These are phyloP conservation scores for Choristoneura rosaceana DNA, from an alignment of 2,888 invertebrate species.

Conservation along the genomic window DNA sequence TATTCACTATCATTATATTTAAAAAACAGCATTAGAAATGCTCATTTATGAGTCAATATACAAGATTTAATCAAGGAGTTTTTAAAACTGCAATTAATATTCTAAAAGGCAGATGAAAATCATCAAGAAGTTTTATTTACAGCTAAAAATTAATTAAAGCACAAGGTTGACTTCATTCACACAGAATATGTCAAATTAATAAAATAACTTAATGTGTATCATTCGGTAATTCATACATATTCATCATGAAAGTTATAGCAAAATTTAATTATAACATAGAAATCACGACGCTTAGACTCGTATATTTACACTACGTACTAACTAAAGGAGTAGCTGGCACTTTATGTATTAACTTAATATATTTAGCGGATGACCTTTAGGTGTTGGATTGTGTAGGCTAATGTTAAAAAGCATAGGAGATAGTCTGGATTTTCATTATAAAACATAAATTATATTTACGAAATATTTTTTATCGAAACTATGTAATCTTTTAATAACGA, in stretches of 20 bases:
- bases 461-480: constrained; percentile 14
- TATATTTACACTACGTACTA: constrained; percentile 70
- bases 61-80: background rate
- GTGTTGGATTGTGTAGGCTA: constrained; percentile 57
- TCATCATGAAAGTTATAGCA: constrained; percentile 45
- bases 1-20: background rate
- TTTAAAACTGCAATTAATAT: too few species aligned
- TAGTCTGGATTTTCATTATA: constrained; percentile 21
- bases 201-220: constrained; percentile 7
- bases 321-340: constrained; percentile 76
- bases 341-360: constrained; percentile 58
- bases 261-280: constrained; percentile 54
- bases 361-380: constrained; percentile 66
- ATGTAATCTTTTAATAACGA: background rate
- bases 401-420: constrained; percentile 26
- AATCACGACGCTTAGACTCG: constrained; percentile 61
- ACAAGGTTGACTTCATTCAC: background rate
- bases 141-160: background rate
- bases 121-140: background rate
- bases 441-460: constrained; percentile 7
- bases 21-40: background rate
- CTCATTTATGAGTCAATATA: background rate
- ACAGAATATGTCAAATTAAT: background rate
- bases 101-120: background rate
- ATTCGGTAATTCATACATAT: constrained; percentile 32